Percentiles rank a stretch among this genome's conserved stretches.
These are phyloP conservation scores for Ridgeia piscesae DNA, from an alignment of 1,140 invertebrate genomes.

Conservation along the genomic window DNA sequence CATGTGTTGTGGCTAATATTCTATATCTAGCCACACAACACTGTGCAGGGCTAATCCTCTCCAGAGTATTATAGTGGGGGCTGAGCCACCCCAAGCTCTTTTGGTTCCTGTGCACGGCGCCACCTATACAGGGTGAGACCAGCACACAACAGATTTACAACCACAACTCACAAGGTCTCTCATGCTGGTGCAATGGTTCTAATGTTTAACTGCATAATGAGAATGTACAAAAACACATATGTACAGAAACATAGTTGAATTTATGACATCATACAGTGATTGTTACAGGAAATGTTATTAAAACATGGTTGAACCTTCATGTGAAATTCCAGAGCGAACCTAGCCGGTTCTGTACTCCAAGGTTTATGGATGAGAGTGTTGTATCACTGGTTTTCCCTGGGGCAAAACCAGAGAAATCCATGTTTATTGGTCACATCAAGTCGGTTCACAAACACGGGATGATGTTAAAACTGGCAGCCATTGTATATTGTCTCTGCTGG, in stretches of 20 bases:
- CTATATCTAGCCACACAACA: no score
- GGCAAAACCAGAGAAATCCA: background rate
- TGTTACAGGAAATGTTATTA: background rate
- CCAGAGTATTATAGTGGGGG: no score
- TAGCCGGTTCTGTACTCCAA: background rate
- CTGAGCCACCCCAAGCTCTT: no score
- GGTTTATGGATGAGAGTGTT: background rate
- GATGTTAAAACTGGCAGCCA: background rate
- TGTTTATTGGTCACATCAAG: background rate
- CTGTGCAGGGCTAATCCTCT: no score
- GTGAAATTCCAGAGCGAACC: background rate
- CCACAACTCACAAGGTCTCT: no score
- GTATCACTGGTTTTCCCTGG: background rate
- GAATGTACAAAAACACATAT: background rate
- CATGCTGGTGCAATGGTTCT: no score
- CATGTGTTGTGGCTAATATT: no score
- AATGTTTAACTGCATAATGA: background rate
- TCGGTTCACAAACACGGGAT: background rate
- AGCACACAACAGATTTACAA: no score
- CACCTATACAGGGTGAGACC: no score
- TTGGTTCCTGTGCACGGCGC: no score
- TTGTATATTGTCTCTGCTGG: background rate
- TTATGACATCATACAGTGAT: slow-evolving; percentile 1
- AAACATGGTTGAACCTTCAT: background rate
- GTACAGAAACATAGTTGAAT: background rate